phyloP scores from a whole-genome alignment of 1,140 invertebrate genomes.

The Microplitis demolitor region DNA sequence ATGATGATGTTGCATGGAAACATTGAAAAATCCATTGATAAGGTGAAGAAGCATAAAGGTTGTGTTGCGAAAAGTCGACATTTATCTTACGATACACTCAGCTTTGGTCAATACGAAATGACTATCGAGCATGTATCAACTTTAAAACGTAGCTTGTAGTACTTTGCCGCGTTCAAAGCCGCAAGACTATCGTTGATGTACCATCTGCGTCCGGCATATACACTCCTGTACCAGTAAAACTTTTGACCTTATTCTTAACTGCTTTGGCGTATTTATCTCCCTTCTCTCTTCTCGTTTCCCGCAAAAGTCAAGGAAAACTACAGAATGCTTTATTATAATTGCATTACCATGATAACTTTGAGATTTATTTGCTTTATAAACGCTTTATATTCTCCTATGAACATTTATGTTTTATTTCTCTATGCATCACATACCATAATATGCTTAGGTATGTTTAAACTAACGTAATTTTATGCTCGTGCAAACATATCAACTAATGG shows the following conservation, averaged over 20 bases:
- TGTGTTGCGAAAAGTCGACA: not conserved
- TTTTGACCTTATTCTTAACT: constrained; percentile 15
- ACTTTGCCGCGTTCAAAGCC: constrained; percentile 24
- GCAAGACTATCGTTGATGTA: constrained; percentile 30
- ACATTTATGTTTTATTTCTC: constrained; percentile 19
- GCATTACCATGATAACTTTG: constrained; percentile 22
- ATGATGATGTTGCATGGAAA: too few species aligned
- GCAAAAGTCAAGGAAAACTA: constrained; percentile 9
- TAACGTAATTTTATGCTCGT: constrained; percentile 15
- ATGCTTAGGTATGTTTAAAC: constrained; percentile 10
- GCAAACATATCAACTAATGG: constrained; percentile 1
- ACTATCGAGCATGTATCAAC: constrained; percentile 32
- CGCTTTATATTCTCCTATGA: constrained; percentile 7
- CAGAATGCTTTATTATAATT: constrained; percentile 23
- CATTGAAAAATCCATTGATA: too few species aligned
- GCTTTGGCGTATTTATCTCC: constrained; percentile 2
- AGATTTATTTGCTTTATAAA: constrained; percentile 17
- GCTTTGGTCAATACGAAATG: constrained; percentile 3
- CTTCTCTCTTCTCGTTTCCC: not conserved
- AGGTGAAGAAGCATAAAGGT: not conserved
- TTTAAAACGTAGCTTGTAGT: constrained; percentile 28
- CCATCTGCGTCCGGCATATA: constrained; percentile 25
- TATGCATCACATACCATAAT: constrained; percentile 19
- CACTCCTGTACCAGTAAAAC: constrained; percentile 4
- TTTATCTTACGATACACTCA: constrained; percentile 8